These are phyloP conservation scores for Eubasilissa splendida DNA, from an alignment of 2,888 invertebrate species.

Conservation along the genomic window DNA sequence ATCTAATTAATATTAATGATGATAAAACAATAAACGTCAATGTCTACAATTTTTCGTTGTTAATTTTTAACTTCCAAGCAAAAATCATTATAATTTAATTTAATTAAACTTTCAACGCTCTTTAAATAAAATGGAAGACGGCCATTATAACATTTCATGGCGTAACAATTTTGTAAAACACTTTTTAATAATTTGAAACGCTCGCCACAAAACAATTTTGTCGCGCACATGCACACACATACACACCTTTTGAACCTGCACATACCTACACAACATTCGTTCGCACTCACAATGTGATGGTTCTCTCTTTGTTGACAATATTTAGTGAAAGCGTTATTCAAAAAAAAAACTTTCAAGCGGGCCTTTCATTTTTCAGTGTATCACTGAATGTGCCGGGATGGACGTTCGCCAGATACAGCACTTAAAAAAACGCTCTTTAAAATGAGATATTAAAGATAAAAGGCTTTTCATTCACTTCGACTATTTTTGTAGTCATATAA, in stretches of 20 bases:
- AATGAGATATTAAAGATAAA: too few species aligned
- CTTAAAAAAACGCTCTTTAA: too few species aligned
- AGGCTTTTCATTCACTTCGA: too few species aligned
- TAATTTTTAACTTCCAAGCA: background rate
- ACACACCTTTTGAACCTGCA: too few species aligned
- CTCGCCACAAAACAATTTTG: conserved; percentile 11
- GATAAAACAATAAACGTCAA: too few species aligned
- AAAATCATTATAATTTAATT: background rate
- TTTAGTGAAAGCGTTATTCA: background rate
- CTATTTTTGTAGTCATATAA: too few species aligned
- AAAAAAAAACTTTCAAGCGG: background rate
- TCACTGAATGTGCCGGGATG: conserved; percentile 12
- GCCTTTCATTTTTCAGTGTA: conserved; percentile 12
- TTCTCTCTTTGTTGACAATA: conserved; percentile 7
- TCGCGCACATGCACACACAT: background rate
- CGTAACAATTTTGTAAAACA: conserved; percentile 7
- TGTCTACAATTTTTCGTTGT: background rate
- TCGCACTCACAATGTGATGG: too few species aligned
- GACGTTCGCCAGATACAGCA: background rate
- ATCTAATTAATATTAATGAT: too few species aligned
- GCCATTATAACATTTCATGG: background rate
- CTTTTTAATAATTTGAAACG: conserved; percentile 9
- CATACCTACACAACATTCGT: too few species aligned
- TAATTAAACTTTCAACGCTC: background rate
- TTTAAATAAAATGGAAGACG: conserved; percentile 2